A percentile compares a stretch with the other conserved stretches of the same genome.
Conservation (phyloP, 2,797 vertebrate genomes). For the Danio tinwini region DNA sequence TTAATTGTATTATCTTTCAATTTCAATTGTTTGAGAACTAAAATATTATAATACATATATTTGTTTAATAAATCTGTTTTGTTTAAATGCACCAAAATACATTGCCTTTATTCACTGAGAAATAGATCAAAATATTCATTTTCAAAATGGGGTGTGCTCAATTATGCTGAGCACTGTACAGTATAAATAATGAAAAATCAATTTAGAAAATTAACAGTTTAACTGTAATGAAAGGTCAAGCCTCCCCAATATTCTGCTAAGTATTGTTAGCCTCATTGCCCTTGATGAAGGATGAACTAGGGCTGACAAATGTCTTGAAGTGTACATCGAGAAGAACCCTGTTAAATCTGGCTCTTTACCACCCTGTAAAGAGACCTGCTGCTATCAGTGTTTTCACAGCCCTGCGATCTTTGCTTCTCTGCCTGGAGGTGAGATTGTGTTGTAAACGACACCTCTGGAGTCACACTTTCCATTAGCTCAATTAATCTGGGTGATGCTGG, state of each 20-base stretch:
- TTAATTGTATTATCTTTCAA: too few species aligned
- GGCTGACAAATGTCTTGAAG: conserved; percentile 1
- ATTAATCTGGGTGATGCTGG: conserved; percentile 48
- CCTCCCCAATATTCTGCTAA: background rate
- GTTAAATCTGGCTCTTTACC: conserved; percentile 49
- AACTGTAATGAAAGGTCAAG: background rate
- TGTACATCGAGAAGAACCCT: conserved; percentile 16
- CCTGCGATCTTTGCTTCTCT: conserved; percentile 58
- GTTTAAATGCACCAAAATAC: too few species aligned
- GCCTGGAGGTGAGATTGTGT: conserved; percentile 53
- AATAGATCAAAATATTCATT: too few species aligned
- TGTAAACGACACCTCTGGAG: conserved; percentile 60
- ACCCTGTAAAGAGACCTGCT: conserved; percentile 47
- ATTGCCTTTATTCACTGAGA: too few species aligned
- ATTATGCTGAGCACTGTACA: background rate
- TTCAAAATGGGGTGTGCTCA: too few species aligned
- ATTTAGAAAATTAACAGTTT: background rate
- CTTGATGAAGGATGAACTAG: conserved; percentile 14
- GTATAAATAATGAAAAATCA: background rate
- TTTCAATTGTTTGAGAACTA: too few species aligned
- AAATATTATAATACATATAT: too few species aligned
- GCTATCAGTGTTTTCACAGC: conserved; percentile 55
- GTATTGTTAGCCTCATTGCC: background rate
- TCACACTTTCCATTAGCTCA: conserved; percentile 62
- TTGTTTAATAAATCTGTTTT: too few species aligned